Percentiles rank a stretch among this genome's conserved stretches.
These are phyloP conservation scores for Prenolepis imparis DNA, from an alignment of 2,888 invertebrate species.

Conservation along the genomic window DNA sequence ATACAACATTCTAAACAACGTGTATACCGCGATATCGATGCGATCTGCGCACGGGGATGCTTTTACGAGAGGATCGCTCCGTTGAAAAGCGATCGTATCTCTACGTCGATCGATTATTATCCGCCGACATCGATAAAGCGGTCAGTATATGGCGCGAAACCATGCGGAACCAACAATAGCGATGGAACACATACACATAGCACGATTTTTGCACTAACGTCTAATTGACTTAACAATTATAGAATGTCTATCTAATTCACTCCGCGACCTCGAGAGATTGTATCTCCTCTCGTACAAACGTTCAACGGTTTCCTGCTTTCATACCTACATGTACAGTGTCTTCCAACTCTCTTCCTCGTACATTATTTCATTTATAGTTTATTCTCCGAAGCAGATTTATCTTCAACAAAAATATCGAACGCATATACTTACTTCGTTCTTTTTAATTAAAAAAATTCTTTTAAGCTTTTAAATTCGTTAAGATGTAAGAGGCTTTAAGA, in stretches of 20 bases:
- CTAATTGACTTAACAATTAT: slow-evolving; percentile 78
- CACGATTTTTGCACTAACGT: slow-evolving; percentile 66
- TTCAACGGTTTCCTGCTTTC: slow-evolving; percentile 39
- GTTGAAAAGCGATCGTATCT: slow-evolving; percentile 67
- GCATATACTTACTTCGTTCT: background rate
- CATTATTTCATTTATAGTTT: slow-evolving; percentile 41
- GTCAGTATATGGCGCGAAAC: slow-evolving; percentile 57
- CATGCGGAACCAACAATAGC: slow-evolving; percentile 73
- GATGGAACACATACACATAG: slow-evolving; percentile 55
- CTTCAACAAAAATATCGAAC: background rate
- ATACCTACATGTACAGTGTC: slow-evolving; percentile 19
- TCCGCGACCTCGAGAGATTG: slow-evolving; percentile 48
- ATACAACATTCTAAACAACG: slow-evolving; percentile 38
- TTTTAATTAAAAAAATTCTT: background rate
- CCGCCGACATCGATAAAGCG: slow-evolving; percentile 75
- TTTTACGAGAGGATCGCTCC: slow-evolving; percentile 53
- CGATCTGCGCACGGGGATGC: slow-evolving; percentile 47
- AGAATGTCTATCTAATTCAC: slow-evolving; percentile 65
- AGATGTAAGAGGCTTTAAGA: background rate
- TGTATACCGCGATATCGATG: slow-evolving; percentile 34
- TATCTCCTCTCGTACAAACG: slow-evolving; percentile 53
- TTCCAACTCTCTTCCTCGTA: background rate
- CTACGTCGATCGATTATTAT: slow-evolving; percentile 74
- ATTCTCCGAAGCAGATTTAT: background rate
- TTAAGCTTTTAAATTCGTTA: background rate